Evolutionary conservation across 2,888 invertebrate genomes (phyloP), one percentile per base, ranked within the genome.

Genomic region (Heteropelma amictum): DNA sequence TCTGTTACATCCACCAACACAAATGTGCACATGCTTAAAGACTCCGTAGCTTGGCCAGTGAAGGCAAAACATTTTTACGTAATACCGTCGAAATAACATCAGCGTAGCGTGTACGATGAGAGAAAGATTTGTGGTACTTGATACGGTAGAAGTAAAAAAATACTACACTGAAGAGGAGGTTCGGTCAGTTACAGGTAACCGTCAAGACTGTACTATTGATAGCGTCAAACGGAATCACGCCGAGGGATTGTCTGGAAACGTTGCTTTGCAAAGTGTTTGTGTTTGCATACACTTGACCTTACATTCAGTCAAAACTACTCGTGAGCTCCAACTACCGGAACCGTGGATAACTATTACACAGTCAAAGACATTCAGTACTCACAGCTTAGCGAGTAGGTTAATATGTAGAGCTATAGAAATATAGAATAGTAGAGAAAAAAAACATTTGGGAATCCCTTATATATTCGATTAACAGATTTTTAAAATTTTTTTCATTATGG

Each of bases 261-360:
- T 68, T 71, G 63, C 61, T 49, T 63, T 63, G 58, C 61, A 63
- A 58, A 68, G 58, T 56, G 33, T 26, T 47, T 45, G 17, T n/a
- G 33, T 21, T 58, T 82, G 82, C 81, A 84, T 86, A 86, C 85
- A 86, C 86, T 87, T 86, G 86, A 87, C 86, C 86, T 86, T 87
- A 85, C 19, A 86, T 87, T 83, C 68, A n/a, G 12, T 12, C 23
- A 28, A 19, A 38, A 53, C 47, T 53, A 49, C 21, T 58, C 23
- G 23, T 38, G 12, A 12, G 35, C 7, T 28, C 42, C 23, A 23
- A 53, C 30, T 19, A 45, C 56, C 23, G 35, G 26, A 28, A 10
- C 23, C 1, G 12, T 40, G 33, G 28, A 17, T 33, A 12, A 61
- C 26, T 26, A 12, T 42, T 58, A 26, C 67, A 28, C 17, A 14